Evolutionary conservation across 2,797 vertebrate species (phyloP).

Genomic region (Cichlasoma orientale): DNA sequence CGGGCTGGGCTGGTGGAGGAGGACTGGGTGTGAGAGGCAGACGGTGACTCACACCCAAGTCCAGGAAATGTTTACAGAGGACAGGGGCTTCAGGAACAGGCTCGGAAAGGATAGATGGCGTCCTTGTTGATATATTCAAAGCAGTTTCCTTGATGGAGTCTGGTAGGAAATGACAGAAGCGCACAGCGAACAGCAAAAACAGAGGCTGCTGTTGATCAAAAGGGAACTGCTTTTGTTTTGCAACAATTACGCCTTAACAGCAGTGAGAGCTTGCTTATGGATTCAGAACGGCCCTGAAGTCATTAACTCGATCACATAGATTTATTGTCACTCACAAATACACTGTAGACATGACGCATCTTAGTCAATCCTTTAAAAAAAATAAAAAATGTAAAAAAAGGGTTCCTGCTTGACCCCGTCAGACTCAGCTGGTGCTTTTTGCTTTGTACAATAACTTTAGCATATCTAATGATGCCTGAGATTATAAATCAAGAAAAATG

Average conservation of each 20-base stretch:
- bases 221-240: background rate
- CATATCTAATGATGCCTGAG: too few relatives aligned
- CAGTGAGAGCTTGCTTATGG: too few relatives aligned
- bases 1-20: background rate
- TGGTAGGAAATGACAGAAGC: background rate
- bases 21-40: background rate
- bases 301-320: background rate
- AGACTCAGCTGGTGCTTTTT: too few relatives aligned
- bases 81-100: background rate
- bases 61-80: background rate
- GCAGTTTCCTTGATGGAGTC: constrained; percentile 21
- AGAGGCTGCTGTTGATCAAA: background rate
- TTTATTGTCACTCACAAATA: background rate
- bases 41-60: constrained; percentile 31
- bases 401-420: too few relatives aligned
- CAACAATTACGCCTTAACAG: background rate
- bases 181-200: background rate
- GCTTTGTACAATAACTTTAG: too few relatives aligned
- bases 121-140: constrained; percentile 53
- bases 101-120: constrained; percentile 31
- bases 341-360: too few relatives aligned
- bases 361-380: too few relatives aligned
- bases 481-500: too few relatives aligned
- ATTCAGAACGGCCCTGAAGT: background rate
- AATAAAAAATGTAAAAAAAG: background rate